Conservation (phyloP, 1,140 invertebrate genomes). For the Aporrectodea caliginosa region DNA sequence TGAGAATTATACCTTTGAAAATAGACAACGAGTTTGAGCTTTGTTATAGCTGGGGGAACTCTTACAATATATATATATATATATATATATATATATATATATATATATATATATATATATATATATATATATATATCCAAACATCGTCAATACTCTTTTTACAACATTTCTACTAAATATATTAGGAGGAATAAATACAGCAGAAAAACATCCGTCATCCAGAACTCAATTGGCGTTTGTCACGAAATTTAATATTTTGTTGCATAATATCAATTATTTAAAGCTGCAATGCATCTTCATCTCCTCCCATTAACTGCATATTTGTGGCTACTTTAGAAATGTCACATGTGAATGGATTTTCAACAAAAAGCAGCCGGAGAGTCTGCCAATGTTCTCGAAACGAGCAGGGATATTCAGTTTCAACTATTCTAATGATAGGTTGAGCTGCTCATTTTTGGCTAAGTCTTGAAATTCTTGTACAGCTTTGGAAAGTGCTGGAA, state of each 20-base stretch:
- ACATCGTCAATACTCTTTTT: not conserved
- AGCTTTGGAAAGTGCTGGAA: not conserved
- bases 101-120: no score
- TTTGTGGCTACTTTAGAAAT: not conserved
- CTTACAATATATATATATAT: no score
- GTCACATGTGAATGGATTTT: not conserved
- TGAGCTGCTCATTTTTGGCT: not conserved
- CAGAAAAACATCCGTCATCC: not conserved
- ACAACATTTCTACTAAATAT: not conserved
- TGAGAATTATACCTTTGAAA: no score
- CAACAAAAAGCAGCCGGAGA: not conserved
- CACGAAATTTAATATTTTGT: not conserved
- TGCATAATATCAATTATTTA: not conserved
- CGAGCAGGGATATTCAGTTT: not conserved
- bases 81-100: no score
- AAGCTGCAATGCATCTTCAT: not conserved
- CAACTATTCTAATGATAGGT: not conserved
- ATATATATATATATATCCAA: no score
- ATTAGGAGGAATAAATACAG: not conserved
- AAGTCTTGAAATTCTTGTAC: not conserved
- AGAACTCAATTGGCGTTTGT: not conserved
- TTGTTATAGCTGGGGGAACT: no score
- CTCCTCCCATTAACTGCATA: not conserved
- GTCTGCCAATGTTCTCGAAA: not conserved
- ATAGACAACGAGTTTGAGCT: no score